Evolutionary conservation across 2,888 invertebrate genomes (phyloP).

Genomic region (Coleophora deauratella): DNA sequence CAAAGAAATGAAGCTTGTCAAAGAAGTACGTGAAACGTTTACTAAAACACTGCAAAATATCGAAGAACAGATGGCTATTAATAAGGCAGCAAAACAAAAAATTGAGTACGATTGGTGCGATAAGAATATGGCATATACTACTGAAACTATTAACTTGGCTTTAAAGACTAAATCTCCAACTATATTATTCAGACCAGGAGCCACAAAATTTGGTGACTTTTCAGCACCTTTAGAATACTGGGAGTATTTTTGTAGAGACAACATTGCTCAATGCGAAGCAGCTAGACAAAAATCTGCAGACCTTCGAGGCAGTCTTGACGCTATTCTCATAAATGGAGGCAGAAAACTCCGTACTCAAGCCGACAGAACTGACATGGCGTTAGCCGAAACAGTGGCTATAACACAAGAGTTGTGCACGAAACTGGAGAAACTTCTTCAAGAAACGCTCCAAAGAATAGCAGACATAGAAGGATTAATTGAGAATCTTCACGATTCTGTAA

Average conservation of each 20-base stretch:
- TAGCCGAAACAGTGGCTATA: conserved; percentile 83
- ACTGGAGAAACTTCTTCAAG: conserved; percentile 79
- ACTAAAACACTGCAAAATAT: conserved; percentile 78
- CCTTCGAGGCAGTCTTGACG: conserved; percentile 80
- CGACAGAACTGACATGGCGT: conserved; percentile 84
- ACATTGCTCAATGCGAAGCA: conserved; percentile 82
- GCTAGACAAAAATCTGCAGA: conserved; percentile 84
- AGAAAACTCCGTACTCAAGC: conserved; percentile 88
- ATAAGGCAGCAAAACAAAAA: conserved; percentile 86
- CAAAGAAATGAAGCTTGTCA: conserved; percentile 81
- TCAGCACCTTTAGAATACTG: conserved; percentile 81
- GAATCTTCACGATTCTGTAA: conserved; percentile 78
- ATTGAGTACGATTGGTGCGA: conserved; percentile 95
- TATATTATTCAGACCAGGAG: conserved; percentile 86
- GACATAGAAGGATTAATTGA: conserved; percentile 84
- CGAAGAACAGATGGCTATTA: conserved; percentile 80
- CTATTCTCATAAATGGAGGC: conserved; percentile 83
- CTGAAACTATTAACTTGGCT: conserved; percentile 80
- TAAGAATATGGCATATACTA: conserved; percentile 85
- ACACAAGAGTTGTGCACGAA: conserved; percentile 82
- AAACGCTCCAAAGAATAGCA: conserved; percentile 82
- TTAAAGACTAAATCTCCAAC: conserved; percentile 80
- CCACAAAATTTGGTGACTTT: conserved; percentile 85
- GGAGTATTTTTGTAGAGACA: conserved; percentile 88
- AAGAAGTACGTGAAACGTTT: conserved; percentile 78